Conservation (phyloP, 2,113 vertebrate genomes). For the Spea multiplicata region DNA sequence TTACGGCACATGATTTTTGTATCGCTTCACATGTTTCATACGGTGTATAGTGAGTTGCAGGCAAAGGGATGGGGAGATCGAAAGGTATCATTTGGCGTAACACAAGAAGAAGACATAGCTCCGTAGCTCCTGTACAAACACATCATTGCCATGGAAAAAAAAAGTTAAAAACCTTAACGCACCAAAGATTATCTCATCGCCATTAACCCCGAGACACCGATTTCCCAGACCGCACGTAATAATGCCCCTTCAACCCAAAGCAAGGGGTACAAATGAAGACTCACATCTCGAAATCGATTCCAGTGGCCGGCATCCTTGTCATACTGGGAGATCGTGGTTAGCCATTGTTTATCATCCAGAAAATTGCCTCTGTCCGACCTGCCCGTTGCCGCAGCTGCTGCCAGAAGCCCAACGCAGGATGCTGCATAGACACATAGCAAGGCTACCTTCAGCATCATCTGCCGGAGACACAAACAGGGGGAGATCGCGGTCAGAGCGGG, state of each 20-base stretch:
- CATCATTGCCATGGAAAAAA: neutral
- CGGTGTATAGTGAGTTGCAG: neutral
- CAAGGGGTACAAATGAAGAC: constrained; percentile 54
- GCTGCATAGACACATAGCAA: constrained; percentile 78
- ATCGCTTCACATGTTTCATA: too few species aligned
- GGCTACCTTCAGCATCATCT: constrained; percentile 82
- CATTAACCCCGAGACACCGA: neutral
- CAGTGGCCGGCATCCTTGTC: constrained; percentile 81
- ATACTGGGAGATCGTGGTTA: constrained; percentile 74
- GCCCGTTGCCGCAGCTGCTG: constrained; percentile 62
- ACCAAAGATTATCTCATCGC: neutral
- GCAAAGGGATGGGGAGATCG: neutral
- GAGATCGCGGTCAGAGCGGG: constrained; percentile 20
- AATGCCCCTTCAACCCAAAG: constrained; percentile 7
- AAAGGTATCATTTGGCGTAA: neutral
- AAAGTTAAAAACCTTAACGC: constrained; percentile 10
- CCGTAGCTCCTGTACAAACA: neutral
- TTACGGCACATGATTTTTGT: too few species aligned
- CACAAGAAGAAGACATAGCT: neutral
- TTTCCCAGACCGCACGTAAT: neutral
- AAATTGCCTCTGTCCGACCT: constrained; percentile 88
- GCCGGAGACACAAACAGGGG: constrained; percentile 62
- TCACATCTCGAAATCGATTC: constrained; percentile 96
- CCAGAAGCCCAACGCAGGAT: constrained; percentile 69
- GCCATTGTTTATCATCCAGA: constrained; percentile 93